These are phyloP conservation scores for Neolamprologus sp. DNA, from an alignment of 2,113 vertebrate species.

Conservation along the genomic window DNA sequence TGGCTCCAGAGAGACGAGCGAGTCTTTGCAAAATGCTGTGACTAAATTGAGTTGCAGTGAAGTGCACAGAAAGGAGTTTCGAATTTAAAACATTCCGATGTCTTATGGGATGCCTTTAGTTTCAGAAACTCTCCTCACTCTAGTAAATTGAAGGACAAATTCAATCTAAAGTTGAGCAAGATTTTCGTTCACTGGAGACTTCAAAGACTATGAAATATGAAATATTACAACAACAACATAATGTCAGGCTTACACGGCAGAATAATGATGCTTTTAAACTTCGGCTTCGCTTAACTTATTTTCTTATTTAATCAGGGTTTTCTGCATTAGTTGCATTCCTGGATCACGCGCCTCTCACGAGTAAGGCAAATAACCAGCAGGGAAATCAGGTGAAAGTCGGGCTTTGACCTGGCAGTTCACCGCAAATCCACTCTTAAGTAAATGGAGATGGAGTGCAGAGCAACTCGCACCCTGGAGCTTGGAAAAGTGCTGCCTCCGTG, in stretches of 20 bases:
- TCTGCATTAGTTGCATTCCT: neutral
- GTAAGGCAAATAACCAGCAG: neutral
- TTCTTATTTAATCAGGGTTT: neutral
- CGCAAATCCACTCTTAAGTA: neutral
- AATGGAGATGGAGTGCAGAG: neutral
- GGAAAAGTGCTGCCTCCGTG: slow-evolving; percentile 9
- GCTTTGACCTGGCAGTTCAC: slow-evolving; percentile 24
- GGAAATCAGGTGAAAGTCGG: slow-evolving; percentile 7
- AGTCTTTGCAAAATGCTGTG: neutral
- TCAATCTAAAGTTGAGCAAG: neutral
- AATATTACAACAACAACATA: neutral
- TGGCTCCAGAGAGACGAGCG: slow-evolving; percentile 2
- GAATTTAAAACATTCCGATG: neutral
- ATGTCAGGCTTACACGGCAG: neutral
- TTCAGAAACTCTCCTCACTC: neutral
- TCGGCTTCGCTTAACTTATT: neutral
- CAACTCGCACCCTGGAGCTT: slow-evolving; percentile 43
- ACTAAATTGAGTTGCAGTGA: neutral
- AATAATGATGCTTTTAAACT: neutral
- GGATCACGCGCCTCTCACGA: neutral
- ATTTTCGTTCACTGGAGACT: neutral
- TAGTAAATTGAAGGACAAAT: neutral
- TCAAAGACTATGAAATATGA: neutral
- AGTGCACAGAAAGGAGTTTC: neutral
- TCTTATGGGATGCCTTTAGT: neutral